Percentiles rank a stretch among this genome's conserved stretches.
Conservation (phyloP, 2,888 invertebrate species). For the Drosophila merina region DNA sequence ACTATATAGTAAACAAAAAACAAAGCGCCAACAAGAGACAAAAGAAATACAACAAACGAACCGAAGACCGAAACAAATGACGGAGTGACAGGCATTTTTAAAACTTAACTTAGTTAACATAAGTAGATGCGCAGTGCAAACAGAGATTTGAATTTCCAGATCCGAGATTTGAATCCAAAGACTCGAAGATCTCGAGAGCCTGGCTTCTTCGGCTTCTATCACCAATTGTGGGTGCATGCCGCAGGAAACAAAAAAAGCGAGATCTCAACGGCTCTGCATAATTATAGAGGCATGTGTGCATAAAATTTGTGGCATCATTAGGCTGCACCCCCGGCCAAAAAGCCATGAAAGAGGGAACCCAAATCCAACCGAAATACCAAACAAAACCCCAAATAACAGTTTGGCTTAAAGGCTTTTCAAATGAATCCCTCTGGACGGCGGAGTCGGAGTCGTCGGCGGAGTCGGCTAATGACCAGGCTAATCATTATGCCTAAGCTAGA, state of each 20-base stretch:
- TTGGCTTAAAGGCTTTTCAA: constrained; percentile 77
- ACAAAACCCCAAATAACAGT: constrained; percentile 57
- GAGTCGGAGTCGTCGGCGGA: constrained; percentile 42
- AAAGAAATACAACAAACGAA: constrained; percentile 35
- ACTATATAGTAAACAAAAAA: constrained; percentile 29
- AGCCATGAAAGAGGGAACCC: constrained; percentile 12
- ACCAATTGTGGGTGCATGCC: constrained; percentile 43
- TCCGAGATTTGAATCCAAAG: constrained; percentile 1
- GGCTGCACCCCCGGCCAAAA: constrained; percentile 74
- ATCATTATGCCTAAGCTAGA: constrained; percentile 73
- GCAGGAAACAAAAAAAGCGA: constrained; percentile 10
- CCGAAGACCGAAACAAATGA: constrained; percentile 37
- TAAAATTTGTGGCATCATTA: constrained; percentile 77
- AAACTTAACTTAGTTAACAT: constrained; percentile 60
- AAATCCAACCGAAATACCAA: constrained; percentile 10
- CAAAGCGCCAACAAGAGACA: constrained; percentile 15
- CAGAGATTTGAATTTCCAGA: constrained; percentile 24
- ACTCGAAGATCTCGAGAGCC: constrained; percentile 9
- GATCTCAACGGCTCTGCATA: constrained; percentile 43
- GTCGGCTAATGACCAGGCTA: constrained; percentile 74
- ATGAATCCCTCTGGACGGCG: constrained; percentile 59
- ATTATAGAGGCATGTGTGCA: constrained; percentile 63
- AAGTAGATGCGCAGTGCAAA: constrained; percentile 72
- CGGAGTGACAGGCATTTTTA: constrained; percentile 61
- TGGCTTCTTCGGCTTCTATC: neutral